Base-by-base conservation (phyloP, 2,888 invertebrate species). In the Frankliniella intonsa region DNA sequence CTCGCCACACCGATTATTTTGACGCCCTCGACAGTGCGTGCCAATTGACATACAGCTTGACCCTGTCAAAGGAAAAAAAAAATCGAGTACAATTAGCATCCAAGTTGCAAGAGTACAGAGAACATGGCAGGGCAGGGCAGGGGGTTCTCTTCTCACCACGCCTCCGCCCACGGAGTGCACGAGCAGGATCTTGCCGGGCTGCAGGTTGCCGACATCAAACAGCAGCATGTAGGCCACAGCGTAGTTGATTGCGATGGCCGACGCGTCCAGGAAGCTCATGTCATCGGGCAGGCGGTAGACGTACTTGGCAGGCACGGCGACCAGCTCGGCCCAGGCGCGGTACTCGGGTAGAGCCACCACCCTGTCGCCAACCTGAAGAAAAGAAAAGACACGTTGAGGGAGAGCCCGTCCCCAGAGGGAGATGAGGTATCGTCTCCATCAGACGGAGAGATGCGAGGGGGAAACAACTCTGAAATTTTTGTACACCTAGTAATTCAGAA, bases 161-260 rank as follows among this genome's bases (percentile, higher is more conserved):
- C 95, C 95, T 83, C 96, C 96, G 55, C 95, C 96, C 85, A 94
- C 95, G 55, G 95, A 95, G 87, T 96, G 95, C 19, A 96, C 91
- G 83, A 96, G 90, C 14, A 96, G 90, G 84, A 93, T 94, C 89
- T 95, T 95, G 84, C 95, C 95, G 55, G 93, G 91, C 19, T 92
- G 90, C 81, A 96, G 89, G 85, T 93, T 93, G 82, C 94, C 95
- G 88, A 95, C 90, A 87, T 96, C 95, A 89, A 95, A 95, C 81
- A 97, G 92, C 85, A 96, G 90, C 85, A 95, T 92, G 87, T 96
- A 93, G 27, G 96, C 96, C 11, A 96, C 94, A 84, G 95, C 92
- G 88, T 95, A 96, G 89, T 95, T 95, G 90, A 96, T 93, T 84
- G 95, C 93, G 86, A 95, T 91, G 25, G 95, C 95, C 10, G 94